Evolutionary conservation across 2,797 vertebrate species (phyloP).

Genomic region (Amblyraja radiata): DNA sequence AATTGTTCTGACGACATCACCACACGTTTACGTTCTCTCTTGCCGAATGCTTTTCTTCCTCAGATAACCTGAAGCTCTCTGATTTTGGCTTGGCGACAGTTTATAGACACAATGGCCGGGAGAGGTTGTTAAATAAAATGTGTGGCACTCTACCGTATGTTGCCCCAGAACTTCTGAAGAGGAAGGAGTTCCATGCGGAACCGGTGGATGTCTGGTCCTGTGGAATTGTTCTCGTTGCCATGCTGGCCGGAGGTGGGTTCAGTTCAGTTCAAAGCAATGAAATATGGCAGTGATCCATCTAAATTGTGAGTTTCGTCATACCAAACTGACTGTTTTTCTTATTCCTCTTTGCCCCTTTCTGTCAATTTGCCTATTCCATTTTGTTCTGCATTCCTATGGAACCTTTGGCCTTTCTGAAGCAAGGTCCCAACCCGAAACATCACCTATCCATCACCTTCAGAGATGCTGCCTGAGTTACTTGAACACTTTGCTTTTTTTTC

Average conservation of each 20-base stretch:
- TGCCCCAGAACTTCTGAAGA: constrained; percentile 81
- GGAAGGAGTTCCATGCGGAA: constrained; percentile 74
- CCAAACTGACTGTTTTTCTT: neutral
- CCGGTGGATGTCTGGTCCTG: constrained; percentile 92
- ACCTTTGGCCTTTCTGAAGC: neutral
- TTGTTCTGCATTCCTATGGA: too few species aligned
- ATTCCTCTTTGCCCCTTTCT: neutral
- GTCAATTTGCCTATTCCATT: neutral
- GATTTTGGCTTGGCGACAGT: constrained; percentile 83
- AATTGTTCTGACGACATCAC: neutral
- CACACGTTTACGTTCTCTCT: neutral
- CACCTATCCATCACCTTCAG: too few species aligned
- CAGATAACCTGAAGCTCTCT: constrained; percentile 84
- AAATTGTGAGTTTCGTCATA: neutral
- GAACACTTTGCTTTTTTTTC: too few species aligned
- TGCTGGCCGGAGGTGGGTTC: constrained; percentile 83
- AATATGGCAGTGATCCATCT: neutral
- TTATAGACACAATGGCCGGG: constrained; percentile 74
- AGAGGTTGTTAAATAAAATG: constrained; percentile 74
- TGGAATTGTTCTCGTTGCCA: constrained; percentile 87
- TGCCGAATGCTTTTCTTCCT: neutral
- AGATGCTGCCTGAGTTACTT: too few species aligned
- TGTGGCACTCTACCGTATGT: constrained; percentile 92
- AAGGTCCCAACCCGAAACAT: too few species aligned
- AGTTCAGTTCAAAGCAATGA: neutral